Evolutionary conservation across 2,797 vertebrate genomes (phyloP).

Genomic region (Pristis pectinata): DNA sequence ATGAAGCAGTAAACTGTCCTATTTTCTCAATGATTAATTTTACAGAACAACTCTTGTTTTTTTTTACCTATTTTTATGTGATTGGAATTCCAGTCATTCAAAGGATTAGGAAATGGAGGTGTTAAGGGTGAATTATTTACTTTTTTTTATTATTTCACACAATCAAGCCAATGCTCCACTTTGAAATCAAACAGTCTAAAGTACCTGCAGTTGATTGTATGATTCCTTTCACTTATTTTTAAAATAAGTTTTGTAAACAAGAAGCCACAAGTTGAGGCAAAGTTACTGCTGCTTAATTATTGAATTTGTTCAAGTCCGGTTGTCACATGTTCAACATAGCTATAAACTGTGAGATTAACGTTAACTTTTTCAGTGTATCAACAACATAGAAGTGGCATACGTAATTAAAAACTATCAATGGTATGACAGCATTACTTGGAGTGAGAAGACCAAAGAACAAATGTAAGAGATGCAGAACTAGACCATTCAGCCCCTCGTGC

Average conservation of each 20-base stretch:
- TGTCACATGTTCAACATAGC: background rate
- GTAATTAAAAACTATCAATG: background rate
- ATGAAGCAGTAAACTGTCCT: background rate
- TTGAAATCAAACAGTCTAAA: background rate
- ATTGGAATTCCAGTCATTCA: background rate
- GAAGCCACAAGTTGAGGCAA: background rate
- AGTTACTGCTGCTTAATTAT: background rate
- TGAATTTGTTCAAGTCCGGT: background rate
- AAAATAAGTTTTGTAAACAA: background rate
- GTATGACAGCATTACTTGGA: background rate
- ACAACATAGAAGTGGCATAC: background rate
- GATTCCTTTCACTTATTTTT: background rate
- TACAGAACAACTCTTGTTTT: background rate
- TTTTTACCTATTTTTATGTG: background rate
- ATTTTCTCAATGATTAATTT: background rate
- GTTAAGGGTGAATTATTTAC: background rate
- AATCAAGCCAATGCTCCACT: background rate
- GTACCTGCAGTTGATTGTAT: background rate
- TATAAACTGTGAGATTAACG: background rate
- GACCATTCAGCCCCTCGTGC: no score
- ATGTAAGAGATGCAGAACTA: no score
- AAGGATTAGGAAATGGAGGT: background rate
- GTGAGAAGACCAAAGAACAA: background rate
- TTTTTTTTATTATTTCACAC: background rate
- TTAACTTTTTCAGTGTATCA: background rate